Evolutionary conservation across 2,888 invertebrate species (phyloP).

Genomic region (Panzeria rudis): DNA sequence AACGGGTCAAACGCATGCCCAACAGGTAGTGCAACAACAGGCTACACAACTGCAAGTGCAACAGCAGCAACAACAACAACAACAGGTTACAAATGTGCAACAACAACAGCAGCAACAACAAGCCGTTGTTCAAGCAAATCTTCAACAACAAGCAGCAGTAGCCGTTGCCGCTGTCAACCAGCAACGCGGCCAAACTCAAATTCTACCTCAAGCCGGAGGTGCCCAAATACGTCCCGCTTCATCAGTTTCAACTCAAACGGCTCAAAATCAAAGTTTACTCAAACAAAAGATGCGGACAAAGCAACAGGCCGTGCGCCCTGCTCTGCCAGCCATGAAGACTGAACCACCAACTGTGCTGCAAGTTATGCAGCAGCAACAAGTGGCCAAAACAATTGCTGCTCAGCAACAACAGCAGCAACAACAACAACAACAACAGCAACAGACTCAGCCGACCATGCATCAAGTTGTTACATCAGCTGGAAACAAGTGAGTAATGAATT

Average conservation of each 20-base stretch:
- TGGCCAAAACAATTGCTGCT: slow-evolving; percentile 74
- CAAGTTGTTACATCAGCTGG: slow-evolving; percentile 84
- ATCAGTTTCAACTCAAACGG: slow-evolving; percentile 93
- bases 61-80: slow-evolving; percentile 75
- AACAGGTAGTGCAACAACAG: slow-evolving; percentile 74
- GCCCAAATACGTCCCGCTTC: slow-evolving; percentile 89
- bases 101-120: slow-evolving; percentile 76
- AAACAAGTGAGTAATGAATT: slow-evolving; percentile 84
- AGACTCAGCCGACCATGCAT: slow-evolving; percentile 83
- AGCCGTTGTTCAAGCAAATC: slow-evolving; percentile 78
- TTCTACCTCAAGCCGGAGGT: slow-evolving; percentile 86
- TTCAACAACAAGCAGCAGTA: slow-evolving; percentile 75
- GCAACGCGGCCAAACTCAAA: slow-evolving; percentile 83
- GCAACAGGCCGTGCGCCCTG: slow-evolving; percentile 88
- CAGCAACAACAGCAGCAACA: slow-evolving; percentile 82
- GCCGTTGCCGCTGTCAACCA: slow-evolving; percentile 75
- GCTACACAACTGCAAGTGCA: slow-evolving; percentile 78
- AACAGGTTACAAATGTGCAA: slow-evolving; percentile 73
- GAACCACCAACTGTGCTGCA: slow-evolving; percentile 87
- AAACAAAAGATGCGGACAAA: slow-evolving; percentile 88
- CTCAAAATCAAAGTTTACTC: slow-evolving; percentile 83
- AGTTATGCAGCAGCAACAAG: slow-evolving; percentile 82
- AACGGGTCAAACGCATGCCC: slow-evolving; percentile 61
- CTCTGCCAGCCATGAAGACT: slow-evolving; percentile 85
- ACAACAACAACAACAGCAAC: slow-evolving; percentile 80